Evolutionary conservation across 2,797 vertebrate species (phyloP).

Genomic region (Nyctalus aviator): DNA sequence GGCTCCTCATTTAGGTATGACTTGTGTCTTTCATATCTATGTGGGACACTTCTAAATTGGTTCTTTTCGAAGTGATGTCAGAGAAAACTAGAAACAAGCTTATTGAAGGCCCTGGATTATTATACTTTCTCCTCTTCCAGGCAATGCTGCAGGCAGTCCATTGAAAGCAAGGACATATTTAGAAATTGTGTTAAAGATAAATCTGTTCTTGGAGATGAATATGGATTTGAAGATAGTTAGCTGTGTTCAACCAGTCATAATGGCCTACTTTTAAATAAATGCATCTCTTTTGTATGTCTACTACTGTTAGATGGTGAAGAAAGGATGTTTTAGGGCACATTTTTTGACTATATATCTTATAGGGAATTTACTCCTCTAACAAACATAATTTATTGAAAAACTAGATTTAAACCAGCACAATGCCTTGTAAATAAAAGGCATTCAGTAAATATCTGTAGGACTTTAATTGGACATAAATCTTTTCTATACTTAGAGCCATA

Average conservation of each 20-base stretch:
- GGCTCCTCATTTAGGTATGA: not conserved
- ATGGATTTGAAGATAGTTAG: not conserved
- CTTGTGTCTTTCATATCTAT: not conserved
- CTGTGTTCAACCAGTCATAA: not conserved
- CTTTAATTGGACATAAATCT: constrained; percentile 20
- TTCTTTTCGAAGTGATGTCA: not conserved
- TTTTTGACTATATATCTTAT: constrained; percentile 36
- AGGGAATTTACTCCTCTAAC: not conserved
- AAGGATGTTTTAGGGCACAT: not conserved
- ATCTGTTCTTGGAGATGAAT: not conserved
- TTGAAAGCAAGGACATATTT: not conserved
- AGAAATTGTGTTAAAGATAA: not conserved
- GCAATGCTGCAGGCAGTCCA: not conserved
- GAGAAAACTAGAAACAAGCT: not conserved
- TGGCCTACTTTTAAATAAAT: not conserved
- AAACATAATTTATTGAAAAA: constrained; percentile 28
- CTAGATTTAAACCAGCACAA: not conserved
- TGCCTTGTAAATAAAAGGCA: constrained; percentile 32
- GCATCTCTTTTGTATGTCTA: not conserved
- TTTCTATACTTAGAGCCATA: not conserved
- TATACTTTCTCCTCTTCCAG: not conserved
- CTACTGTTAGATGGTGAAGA: not conserved
- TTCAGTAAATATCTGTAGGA: not conserved
- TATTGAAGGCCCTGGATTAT: not conserved
- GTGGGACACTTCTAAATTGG: not conserved